Conservation (phyloP, 2,888 invertebrate genomes). For the Tortrix viridana region DNA sequence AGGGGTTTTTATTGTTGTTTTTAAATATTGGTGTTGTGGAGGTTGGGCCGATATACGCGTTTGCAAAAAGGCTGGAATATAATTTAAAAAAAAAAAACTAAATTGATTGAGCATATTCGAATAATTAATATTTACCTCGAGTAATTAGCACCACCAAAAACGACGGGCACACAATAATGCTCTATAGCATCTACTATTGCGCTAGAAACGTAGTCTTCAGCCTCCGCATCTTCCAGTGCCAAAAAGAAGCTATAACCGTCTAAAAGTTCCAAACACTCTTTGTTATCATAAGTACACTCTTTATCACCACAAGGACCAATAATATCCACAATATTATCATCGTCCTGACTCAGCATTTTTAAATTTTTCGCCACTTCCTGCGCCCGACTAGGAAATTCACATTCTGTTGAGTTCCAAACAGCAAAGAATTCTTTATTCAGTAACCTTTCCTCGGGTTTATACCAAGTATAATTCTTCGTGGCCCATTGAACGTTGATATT, state of each 20-base stretch:
- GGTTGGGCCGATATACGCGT: no score
- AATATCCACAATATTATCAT: constrained; percentile 1
- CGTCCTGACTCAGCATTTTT: neutral
- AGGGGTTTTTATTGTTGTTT: no score
- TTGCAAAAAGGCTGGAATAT: no score
- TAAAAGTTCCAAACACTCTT: neutral
- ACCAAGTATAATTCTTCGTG: neutral
- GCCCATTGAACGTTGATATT: constrained; percentile 13
- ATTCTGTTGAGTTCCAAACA: constrained; percentile 1
- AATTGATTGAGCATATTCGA: no score
- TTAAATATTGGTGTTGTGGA: no score
- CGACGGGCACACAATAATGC: constrained; percentile 22
- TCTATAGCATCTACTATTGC: constrained; percentile 8
- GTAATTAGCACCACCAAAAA: constrained; percentile 31
- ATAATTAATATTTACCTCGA: constrained; percentile 38
- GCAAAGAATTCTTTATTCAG: neutral
- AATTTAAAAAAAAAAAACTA: no score
- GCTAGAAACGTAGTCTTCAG: constrained; percentile 1
- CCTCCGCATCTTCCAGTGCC: constrained; percentile 1
- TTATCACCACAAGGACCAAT: neutral
- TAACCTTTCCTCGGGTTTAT: neutral
- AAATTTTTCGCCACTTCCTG: neutral
- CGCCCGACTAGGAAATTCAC: neutral
- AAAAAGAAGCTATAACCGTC: constrained; percentile 3
- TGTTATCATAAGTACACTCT: neutral